A percentile compares a stretch with the other conserved stretches of the same genome.
These are phyloP conservation scores for Drosophila lutescens DNA, from an alignment of 2,888 invertebrate species.

Conservation along the genomic window DNA sequence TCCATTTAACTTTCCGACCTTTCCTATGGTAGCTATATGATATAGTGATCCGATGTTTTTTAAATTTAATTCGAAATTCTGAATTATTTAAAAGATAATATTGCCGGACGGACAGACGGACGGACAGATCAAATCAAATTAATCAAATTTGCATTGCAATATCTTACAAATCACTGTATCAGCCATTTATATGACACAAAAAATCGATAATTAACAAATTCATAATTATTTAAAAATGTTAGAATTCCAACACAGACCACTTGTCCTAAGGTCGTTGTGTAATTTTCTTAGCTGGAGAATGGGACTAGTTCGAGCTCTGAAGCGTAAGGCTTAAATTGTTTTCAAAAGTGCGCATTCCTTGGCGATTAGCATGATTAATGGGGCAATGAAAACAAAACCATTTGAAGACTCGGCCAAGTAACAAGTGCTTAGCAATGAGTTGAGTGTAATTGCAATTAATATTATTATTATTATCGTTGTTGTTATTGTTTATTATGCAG, in stretches of 20 bases:
- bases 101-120: no score
- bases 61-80: no score
- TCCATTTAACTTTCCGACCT: no score
- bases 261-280: not conserved
- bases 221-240: no score
- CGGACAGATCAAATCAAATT: no score
- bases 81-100: no score
- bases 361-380: slow-evolving; percentile 41
- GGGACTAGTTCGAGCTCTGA: not conserved
- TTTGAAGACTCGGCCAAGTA: slow-evolving; percentile 13
- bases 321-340: slow-evolving; percentile 4
- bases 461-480: slow-evolving; percentile 23
- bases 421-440: slow-evolving; percentile 16
- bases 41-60: no score
- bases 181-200: no score
- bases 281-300: not conserved
- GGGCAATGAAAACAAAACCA: slow-evolving; percentile 30
- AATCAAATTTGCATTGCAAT: no score
- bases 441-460: slow-evolving; percentile 43
- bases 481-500: slow-evolving; percentile 33
- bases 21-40: no score
- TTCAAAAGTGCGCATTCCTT: slow-evolving; percentile 11
- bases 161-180: no score
- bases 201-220: no score
- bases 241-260: not conserved